These are phyloP conservation scores for Patella ulyssiponensis DNA, from an alignment of 2,888 invertebrate genomes.

Conservation along the genomic window DNA sequence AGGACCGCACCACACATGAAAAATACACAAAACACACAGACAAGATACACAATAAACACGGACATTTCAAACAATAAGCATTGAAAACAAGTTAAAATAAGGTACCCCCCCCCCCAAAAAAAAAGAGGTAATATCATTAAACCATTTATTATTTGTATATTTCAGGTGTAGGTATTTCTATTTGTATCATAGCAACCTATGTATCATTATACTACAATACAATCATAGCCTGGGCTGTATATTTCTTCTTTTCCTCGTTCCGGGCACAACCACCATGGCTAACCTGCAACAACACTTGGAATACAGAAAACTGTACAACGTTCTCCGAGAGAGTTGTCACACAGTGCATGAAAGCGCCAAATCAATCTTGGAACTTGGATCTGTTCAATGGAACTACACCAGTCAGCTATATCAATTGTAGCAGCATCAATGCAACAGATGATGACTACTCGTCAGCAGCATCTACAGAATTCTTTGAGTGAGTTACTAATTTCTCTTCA, in stretches of 20 bases:
- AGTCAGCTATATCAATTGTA: conserved; percentile 6
- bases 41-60: no score
- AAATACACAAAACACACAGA: no score
- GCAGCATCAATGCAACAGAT: not conserved
- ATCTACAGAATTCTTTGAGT: conserved; percentile 61
- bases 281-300: conserved; percentile 71
- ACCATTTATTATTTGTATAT: conserved; percentile 25
- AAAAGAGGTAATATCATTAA: no score
- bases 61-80: no score
- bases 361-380: no score
- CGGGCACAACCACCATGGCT: conserved; percentile 70
- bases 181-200: conserved; percentile 85
- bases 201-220: conserved; percentile 93
- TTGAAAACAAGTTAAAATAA: no score
- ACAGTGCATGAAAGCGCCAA: not conserved
- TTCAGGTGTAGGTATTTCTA: conserved; percentile 95
- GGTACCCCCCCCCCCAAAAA: no score
- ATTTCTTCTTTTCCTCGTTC: conserved; percentile 71
- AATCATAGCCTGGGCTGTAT: conserved; percentile 91
- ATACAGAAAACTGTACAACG: conserved; percentile 76
- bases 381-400: not conserved
- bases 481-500: conserved; percentile 20
- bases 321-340: conserved; percentile 36
- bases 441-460: conserved; percentile 44
- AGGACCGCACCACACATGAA: no score